Evolutionary conservation across 2,888 invertebrate genomes (phyloP).

Genomic region (Eumacrocentrus americanus): DNA sequence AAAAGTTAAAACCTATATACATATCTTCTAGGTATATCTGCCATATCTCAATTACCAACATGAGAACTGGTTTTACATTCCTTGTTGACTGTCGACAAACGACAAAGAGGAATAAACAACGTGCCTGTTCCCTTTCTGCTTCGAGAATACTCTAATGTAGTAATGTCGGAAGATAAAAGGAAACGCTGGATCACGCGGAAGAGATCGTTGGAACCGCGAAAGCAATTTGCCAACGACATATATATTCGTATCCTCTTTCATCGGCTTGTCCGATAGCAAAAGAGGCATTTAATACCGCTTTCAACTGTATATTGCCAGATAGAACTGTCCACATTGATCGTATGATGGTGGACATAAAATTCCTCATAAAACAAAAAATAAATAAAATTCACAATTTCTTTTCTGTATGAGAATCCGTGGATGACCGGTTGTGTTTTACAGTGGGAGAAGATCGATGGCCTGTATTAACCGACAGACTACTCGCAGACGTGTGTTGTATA

Average conservation of each 20-base stretch:
- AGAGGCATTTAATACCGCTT: no score
- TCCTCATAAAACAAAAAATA: no score
- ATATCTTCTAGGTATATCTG: not conserved
- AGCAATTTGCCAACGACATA: not conserved
- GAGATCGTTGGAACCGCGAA: slow-evolving; percentile 5
- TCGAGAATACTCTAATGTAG: no score
- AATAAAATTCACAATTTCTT: no score
- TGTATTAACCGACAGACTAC: slow-evolving; percentile 26
- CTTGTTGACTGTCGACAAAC: slow-evolving; percentile 4
- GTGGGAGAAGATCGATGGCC: slow-evolving; percentile 27
- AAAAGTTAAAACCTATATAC: not conserved
- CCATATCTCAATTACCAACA: slow-evolving; percentile 20
- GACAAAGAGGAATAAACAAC: not conserved
- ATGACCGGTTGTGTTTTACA: slow-evolving; percentile 19
- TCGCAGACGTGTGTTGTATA: slow-evolving; percentile 12
- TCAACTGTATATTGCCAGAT: no score
- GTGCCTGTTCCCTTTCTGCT: no score
- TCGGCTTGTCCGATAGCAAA: no score
- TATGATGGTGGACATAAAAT: no score
- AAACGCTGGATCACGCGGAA: slow-evolving; percentile 14
- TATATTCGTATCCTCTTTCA: not conserved
- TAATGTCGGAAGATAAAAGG: slow-evolving; percentile 1
- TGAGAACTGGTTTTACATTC: slow-evolving; percentile 42
- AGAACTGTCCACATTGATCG: no score
- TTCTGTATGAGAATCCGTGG: slow-evolving; percentile 1